Percentiles rank a stretch among this genome's conserved stretches.
Conservation (phyloP, 2,888 invertebrate species). For the Eristalis intricaria region DNA sequence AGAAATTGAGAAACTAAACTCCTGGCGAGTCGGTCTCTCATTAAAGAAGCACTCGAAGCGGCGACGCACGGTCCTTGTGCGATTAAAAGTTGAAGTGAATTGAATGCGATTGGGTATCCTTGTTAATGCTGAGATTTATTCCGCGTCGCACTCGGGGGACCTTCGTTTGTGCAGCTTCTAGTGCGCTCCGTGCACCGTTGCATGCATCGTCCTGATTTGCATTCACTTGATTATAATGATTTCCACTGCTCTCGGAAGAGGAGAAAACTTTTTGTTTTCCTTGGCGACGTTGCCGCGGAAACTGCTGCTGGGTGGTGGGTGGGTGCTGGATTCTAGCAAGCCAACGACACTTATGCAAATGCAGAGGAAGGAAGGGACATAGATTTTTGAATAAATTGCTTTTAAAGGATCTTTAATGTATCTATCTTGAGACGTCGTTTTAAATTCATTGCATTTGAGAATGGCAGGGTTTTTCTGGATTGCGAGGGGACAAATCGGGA, state of each 20-base stretch:
- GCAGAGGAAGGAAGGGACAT: not conserved
- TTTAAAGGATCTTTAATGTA: not conserved
- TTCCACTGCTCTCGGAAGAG: not conserved
- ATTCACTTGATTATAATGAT: not conserved
- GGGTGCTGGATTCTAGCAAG: not conserved
- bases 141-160: not conserved
- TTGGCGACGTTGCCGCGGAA: not conserved
- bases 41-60: not conserved
- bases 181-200: not conserved
- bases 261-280: not conserved
- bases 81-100: not conserved
- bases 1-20: not conserved
- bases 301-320: not conserved
- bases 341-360: not conserved
- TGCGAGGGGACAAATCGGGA: too few species aligned
- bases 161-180: not conserved
- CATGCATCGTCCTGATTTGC: not conserved
- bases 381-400: not conserved
- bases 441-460: not conserved
- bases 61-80: not conserved
- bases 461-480: not conserved
- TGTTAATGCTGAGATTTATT: not conserved
- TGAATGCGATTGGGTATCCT: not conserved
- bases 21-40: not conserved
- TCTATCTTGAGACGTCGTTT: not conserved